These are phyloP conservation scores for Stenodera caucasica DNA, from an alignment of 2,888 invertebrate species.

Conservation along the genomic window DNA sequence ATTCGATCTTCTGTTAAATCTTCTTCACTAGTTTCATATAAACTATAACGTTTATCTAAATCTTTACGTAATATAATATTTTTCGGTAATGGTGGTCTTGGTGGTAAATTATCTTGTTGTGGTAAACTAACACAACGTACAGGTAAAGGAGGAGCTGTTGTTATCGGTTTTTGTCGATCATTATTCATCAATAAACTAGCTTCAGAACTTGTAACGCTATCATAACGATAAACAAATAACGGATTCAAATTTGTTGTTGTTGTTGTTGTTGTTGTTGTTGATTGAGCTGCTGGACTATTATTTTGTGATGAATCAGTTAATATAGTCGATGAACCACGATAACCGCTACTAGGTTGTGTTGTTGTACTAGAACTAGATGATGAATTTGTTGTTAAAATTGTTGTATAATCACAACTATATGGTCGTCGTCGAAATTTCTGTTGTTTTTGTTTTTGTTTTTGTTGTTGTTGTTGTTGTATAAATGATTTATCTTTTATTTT, in stretches of 20 bases:
- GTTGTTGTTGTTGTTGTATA: slow-evolving; percentile 61
- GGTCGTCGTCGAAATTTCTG: slow-evolving; percentile 59
- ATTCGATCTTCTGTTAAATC: slow-evolving; percentile 54
- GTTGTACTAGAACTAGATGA: slow-evolving; percentile 72
- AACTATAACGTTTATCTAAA: slow-evolving; percentile 65
- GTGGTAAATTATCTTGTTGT: slow-evolving; percentile 60
- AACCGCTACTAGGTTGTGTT: slow-evolving; percentile 84
- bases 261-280: slow-evolving; percentile 41
- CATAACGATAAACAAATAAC: slow-evolving; percentile 80
- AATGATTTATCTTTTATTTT: slow-evolving; percentile 45
- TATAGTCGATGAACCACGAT: slow-evolving; percentile 83
- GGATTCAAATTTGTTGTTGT: slow-evolving; percentile 67
- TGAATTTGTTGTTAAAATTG: slow-evolving; percentile 56
- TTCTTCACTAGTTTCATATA: slow-evolving; percentile 71
- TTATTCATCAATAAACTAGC: slow-evolving; percentile 68
- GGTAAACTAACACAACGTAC: slow-evolving; percentile 68
- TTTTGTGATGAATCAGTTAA: slow-evolving; percentile 78
- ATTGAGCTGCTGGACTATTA: slow-evolving; percentile 61
- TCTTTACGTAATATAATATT: slow-evolving; percentile 62
- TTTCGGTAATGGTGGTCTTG: slow-evolving; percentile 72
- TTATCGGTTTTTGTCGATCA: slow-evolving; percentile 56
- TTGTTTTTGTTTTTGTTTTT: slow-evolving; percentile 59
- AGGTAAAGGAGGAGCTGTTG: slow-evolving; percentile 61
- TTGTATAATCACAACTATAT: slow-evolving; percentile 64
- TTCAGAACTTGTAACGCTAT: slow-evolving; percentile 73